phyloP scores from a whole-genome alignment of 2,113 vertebrate species.

The Elaphurus davidianus region DNA sequence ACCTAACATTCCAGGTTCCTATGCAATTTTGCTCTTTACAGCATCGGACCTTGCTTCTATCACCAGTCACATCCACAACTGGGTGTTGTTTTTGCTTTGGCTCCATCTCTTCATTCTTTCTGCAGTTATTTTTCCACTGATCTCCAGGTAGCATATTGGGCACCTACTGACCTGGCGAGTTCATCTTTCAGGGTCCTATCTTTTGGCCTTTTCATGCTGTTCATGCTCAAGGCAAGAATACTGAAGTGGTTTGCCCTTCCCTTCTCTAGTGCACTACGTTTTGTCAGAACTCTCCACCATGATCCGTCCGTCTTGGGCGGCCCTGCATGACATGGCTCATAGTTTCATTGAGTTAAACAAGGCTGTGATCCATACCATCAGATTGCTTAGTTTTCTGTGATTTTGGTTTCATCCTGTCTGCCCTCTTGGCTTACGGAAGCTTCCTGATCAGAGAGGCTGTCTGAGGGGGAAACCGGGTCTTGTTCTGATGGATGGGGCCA shows the following conservation, averaged over 20 bases:
- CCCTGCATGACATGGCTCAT: neutral
- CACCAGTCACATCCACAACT: neutral
- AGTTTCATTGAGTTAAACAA: neutral
- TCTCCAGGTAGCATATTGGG: neutral
- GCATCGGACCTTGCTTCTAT: neutral
- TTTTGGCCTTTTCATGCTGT: neutral
- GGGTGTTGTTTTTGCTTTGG: neutral
- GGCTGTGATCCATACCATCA: neutral
- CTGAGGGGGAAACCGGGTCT: neutral
- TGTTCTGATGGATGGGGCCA: neutral
- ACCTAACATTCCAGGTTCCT: neutral
- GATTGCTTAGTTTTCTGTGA: neutral
- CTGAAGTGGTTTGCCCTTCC: neutral
- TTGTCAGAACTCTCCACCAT: neutral
- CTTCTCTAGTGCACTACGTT: neutral
- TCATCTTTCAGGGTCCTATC: neutral
- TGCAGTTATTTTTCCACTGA: neutral
- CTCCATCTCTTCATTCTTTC: neutral
- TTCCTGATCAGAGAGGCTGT: neutral
- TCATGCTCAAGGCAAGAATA: neutral
- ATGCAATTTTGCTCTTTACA: neutral
- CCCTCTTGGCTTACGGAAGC: neutral
- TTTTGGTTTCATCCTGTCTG: neutral
- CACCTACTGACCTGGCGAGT: neutral
- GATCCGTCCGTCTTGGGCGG: neutral